Base-by-base conservation (phyloP, 2,797 vertebrate species). In the Cetoscarus ocellatus region DNA sequence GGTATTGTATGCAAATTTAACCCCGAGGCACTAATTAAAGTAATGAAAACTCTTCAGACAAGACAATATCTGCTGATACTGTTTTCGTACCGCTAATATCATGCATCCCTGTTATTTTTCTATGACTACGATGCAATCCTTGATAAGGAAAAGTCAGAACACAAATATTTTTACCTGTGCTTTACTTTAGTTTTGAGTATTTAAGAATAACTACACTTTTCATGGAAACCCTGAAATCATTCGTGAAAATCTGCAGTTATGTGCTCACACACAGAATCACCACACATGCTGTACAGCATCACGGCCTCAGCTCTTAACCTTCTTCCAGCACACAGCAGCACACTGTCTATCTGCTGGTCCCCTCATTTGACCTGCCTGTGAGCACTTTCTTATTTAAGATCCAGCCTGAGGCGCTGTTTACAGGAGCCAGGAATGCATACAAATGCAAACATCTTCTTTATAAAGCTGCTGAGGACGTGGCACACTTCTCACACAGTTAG, bases 311-410 rank as follows among this genome's bases (percentile, higher is more conserved):
- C 43, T 58, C 61, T 18, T 66, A 4, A 15, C 62, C 69, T 58
- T 63, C 38, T 71, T 54, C 61, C 50, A 51, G 43, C 57, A 73
- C 44, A 59, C 18, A 54, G 39, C 43, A 45, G 53, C 15, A 36
- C 45, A 63, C 43, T n/a, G 50, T 0, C 47, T 48, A 50, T 63
- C 64, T 54, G 55, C 58, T 7, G 34, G 36, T 61, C 15, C 65
- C 67, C 69, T 74, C 61, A 56, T 54, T 40, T 73, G 73, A 84
- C 75, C 79, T 63, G 61, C 68, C 43, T 45, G 56, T 27, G 44
- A 62, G 42, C 45, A 70, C 55, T 67, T 48, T 74, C 52, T 49
- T 58, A 58, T 82, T 82, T 60, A 58, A 79, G 62, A 49, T 39
- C 3, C 52, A 56, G 79, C 76, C 76, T 48, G 57, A 3, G 63